Evolutionary conservation across 1,140 invertebrate species (phyloP).

Genomic region (Achroia grisella): DNA sequence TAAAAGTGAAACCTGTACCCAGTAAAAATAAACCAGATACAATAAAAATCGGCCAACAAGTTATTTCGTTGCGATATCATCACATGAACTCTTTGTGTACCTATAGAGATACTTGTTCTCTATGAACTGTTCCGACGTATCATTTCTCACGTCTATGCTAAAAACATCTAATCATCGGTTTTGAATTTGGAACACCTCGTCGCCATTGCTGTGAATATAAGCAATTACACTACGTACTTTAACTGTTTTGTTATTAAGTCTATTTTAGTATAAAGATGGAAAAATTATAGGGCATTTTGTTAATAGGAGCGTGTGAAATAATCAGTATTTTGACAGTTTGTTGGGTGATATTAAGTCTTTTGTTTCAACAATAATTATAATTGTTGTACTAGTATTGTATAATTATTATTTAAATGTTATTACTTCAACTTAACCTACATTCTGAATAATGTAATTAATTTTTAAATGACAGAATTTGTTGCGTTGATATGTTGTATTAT

Average conservation of each 20-base stretch:
- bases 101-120: not conserved
- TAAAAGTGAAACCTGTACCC: conserved; percentile 27
- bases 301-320: conserved; percentile 39
- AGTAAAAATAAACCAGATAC: conserved; percentile 8
- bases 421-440: too few species aligned
- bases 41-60: conserved; percentile 1
- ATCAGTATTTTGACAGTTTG: conserved; percentile 34
- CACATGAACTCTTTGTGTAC: not conserved
- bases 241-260: not conserved
- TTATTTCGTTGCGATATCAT: not conserved
- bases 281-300: conserved; percentile 10
- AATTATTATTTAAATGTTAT: too few species aligned
- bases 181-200: conserved; percentile 12
- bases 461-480: too few species aligned
- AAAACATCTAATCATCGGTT: conserved; percentile 11
- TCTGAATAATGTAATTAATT: too few species aligned
- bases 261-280: not conserved
- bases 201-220: not conserved
- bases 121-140: not conserved
- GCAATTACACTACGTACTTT: conserved; percentile 7
- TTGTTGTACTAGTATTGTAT: too few species aligned
- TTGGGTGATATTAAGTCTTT: conserved; percentile 23
- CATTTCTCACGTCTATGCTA: conserved; percentile 2
- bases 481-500: too few species aligned
- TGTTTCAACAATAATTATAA: conserved; percentile 3